A percentile compares a stretch with the other conserved stretches of the same genome.
phyloP scores from a whole-genome alignment of 1,140 invertebrate species.

The Heterodera schachtii region DNA sequence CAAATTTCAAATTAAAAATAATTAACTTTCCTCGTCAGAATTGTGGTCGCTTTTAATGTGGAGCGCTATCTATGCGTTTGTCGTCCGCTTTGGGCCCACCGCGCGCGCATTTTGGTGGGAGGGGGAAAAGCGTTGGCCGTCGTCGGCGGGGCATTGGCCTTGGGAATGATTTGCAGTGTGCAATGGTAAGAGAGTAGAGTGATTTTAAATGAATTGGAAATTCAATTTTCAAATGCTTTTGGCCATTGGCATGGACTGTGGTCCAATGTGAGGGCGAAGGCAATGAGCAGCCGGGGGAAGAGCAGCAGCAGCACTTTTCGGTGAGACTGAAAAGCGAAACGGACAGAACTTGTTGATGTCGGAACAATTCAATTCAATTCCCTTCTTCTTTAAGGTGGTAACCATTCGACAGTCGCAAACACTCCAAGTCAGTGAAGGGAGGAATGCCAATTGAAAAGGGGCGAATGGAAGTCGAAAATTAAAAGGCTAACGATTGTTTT shows the following conservation, averaged over 20 bases:
- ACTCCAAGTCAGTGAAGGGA: neutral
- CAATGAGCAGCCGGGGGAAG: neutral
- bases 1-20: neutral
- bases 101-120: slow-evolving; percentile 53
- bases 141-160: slow-evolving; percentile 46
- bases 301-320: too few relatives aligned
- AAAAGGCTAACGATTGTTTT: too few relatives aligned
- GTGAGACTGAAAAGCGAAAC: too few relatives aligned
- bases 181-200: slow-evolving; percentile 46
- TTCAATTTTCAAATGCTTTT: neutral
- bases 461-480: too few relatives aligned
- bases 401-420: slow-evolving; percentile 3
- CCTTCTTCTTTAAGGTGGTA: neutral
- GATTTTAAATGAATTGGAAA: neutral
- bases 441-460: too few relatives aligned
- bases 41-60: slow-evolving; percentile 65
- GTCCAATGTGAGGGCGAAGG: neutral
- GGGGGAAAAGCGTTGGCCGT: slow-evolving; percentile 45
- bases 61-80: slow-evolving; percentile 65
- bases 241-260: slow-evolving; percentile 7
- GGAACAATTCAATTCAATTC: neutral
- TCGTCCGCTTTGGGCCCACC: slow-evolving; percentile 56
- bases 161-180: slow-evolving; percentile 58
- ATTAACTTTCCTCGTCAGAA: slow-evolving; percentile 43
- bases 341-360: too few relatives aligned